These are phyloP conservation scores for Oreohelix idahoensis DNA, from an alignment of 1,140 invertebrate species.

Conservation along the genomic window DNA sequence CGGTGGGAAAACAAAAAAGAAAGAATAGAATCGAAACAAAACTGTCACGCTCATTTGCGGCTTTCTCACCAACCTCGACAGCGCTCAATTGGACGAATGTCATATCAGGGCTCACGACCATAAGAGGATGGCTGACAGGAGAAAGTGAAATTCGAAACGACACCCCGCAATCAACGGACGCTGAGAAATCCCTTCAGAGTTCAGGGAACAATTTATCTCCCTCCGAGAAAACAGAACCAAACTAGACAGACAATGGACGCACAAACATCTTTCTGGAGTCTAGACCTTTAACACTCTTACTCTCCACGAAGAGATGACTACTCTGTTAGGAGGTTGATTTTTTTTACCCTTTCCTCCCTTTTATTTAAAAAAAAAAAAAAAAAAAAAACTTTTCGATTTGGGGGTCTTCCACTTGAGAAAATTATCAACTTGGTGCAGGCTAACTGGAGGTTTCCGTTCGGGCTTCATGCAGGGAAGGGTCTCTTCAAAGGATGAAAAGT, in stretches of 20 bases:
- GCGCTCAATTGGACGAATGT: slow-evolving; percentile 29
- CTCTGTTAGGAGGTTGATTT: background rate
- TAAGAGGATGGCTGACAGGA: slow-evolving; percentile 20
- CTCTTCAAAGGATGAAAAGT: background rate
- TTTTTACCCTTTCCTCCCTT: background rate
- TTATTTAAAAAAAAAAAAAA: background rate
- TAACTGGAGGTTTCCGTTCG: slow-evolving; percentile 17
- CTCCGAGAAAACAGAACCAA: background rate
- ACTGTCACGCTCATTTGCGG: slow-evolving; percentile 25
- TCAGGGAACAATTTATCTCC: background rate
- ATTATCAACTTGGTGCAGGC: slow-evolving; percentile 20
- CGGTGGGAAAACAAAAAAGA: no score
- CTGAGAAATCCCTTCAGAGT: background rate
- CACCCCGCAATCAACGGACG: slow-evolving; percentile 11
- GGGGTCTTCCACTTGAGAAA: slow-evolving; percentile 15
- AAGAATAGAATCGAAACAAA: background rate
- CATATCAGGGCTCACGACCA: slow-evolving; percentile 5
- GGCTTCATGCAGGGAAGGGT: background rate
- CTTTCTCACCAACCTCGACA: slow-evolving; percentile 27
- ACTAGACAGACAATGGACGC: background rate
- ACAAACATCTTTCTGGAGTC: background rate
- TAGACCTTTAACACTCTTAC: slow-evolving; percentile 1
- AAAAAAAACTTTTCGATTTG: background rate
- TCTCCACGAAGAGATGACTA: background rate
- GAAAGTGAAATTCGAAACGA: slow-evolving; percentile 28